Conservation (phyloP, 2,888 invertebrate genomes). For the Himalopsyche tibetana region DNA sequence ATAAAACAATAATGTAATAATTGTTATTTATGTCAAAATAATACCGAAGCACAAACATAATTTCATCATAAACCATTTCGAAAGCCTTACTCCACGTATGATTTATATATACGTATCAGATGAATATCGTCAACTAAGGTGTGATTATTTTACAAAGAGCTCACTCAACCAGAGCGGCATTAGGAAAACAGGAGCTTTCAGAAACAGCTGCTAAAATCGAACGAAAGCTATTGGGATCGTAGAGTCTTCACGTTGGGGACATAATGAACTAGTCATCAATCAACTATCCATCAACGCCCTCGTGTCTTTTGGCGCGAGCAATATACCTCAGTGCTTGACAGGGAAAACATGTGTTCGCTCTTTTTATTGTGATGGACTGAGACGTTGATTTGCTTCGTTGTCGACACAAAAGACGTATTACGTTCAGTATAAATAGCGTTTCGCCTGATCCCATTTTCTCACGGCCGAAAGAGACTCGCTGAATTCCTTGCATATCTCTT, state of each 20-base stretch:
- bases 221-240: constrained; percentile 6
- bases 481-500: constrained; percentile 23
- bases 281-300: constrained; percentile 28
- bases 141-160: constrained; percentile 19
- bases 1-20: no score
- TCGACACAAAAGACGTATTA: constrained; percentile 27
- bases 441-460: neutral
- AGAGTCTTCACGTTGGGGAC: constrained; percentile 1
- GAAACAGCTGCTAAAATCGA: neutral
- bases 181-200: neutral
- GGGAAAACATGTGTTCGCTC: constrained; percentile 37
- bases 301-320: constrained; percentile 19
- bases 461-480: neutral
- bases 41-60: no score
- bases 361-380: constrained; percentile 37
- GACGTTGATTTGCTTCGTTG: constrained; percentile 20
- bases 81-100: no score
- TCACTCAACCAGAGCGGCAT: neutral
- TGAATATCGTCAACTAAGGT: constrained; percentile 16
- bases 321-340: constrained; percentile 35
- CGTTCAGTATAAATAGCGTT: constrained; percentile 10
- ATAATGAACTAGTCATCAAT: constrained; percentile 42
- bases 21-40: no score
- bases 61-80: no score
- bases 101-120: neutral